Conservation (phyloP, 2,113 vertebrate genomes). For the Catharus minimus region DNA sequence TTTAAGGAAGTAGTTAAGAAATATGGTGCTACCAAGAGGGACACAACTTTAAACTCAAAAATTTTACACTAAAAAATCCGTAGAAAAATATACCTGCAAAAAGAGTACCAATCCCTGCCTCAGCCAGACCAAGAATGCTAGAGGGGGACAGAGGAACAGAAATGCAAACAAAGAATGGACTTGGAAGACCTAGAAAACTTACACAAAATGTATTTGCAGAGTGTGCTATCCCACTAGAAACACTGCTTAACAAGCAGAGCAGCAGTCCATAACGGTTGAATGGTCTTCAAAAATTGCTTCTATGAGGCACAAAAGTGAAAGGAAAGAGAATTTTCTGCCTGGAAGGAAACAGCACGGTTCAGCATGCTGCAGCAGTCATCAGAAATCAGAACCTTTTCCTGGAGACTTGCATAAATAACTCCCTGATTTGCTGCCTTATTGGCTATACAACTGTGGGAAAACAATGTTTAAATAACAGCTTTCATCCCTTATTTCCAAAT, state of each 20-base stretch:
- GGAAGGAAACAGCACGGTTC: neutral
- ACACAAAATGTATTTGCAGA: neutral
- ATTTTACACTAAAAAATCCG: neutral
- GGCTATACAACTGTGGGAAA: neutral
- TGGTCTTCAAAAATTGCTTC: slow-evolving; percentile 4
- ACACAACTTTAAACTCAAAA: neutral
- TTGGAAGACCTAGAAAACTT: neutral
- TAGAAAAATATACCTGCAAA: neutral
- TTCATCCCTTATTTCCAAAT: slow-evolving; percentile 8
- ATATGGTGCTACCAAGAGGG: neutral
- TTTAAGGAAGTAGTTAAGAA: neutral
- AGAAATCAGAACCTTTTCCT: neutral
- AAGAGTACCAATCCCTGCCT: neutral
- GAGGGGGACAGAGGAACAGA: neutral
- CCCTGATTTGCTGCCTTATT: neutral
- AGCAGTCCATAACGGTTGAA: neutral
- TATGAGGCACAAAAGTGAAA: neutral
- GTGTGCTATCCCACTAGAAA: neutral
- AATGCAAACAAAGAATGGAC: neutral
- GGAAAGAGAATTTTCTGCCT: slow-evolving; percentile 29
- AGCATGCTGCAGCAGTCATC: neutral
- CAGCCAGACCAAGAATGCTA: neutral
- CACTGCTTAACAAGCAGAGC: neutral
- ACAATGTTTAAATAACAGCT: neutral
- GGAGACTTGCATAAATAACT: neutral